phyloP scores from a whole-genome alignment of 2,888 invertebrate genomes.

The Biston stratarius region DNA sequence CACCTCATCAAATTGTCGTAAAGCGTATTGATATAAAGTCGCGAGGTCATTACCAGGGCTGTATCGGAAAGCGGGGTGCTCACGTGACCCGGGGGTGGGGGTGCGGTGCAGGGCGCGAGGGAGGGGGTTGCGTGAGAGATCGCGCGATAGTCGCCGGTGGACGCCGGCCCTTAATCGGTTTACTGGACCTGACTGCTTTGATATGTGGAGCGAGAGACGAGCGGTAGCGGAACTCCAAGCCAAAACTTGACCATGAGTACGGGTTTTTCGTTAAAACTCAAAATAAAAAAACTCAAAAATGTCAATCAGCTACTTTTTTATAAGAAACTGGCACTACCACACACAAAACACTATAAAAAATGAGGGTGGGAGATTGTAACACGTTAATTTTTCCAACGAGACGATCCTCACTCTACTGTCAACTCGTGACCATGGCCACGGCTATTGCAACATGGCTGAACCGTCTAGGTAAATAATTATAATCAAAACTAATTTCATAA shows the following conservation, averaged over 20 bases:
- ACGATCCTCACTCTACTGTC: no score
- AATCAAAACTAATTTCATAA: no score
- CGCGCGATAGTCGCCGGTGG: constrained; percentile 70
- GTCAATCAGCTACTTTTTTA: no score
- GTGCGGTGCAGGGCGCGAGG: constrained; percentile 33
- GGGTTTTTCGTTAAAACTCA: no score
- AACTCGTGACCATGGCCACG: no score
- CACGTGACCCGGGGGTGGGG: constrained; percentile 56
- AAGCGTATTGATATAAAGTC: constrained; percentile 68
- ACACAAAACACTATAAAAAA: no score
- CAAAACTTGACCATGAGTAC: not conserved
- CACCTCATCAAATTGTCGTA: constrained; percentile 40
- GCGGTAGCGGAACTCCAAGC: constrained; percentile 10
- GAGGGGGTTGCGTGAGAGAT: constrained; percentile 72
- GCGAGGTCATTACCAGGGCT: constrained; percentile 76
- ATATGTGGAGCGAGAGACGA: constrained; percentile 45
- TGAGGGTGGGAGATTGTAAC: no score
- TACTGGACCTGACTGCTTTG: constrained; percentile 70
- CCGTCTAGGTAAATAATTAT: no score
- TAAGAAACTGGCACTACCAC: no score
- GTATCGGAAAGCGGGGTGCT: constrained; percentile 64
- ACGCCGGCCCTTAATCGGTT: constrained; percentile 78
- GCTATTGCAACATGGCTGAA: no score
- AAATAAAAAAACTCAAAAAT: no score
- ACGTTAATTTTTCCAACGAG: no score